Conservation (phyloP, 2,113 vertebrate species). For the Chloebia gouldiae region DNA sequence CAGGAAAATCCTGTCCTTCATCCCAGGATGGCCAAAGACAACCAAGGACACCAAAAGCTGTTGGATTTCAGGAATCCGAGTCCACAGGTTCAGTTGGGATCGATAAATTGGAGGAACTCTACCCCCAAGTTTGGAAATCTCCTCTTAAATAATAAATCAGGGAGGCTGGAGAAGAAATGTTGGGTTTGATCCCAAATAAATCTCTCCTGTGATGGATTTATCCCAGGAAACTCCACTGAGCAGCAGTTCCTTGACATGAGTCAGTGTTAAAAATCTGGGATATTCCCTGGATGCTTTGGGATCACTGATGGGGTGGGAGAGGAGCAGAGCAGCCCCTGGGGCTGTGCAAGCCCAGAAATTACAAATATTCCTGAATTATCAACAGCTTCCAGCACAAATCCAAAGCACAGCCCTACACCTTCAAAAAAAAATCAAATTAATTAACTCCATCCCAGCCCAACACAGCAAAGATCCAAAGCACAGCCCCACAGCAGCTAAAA, state of each 20-base stretch:
- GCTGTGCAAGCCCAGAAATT: background rate
- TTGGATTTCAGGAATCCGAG: background rate
- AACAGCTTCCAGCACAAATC: background rate
- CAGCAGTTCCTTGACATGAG: background rate
- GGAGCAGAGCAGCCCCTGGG: background rate
- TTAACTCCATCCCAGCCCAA: background rate
- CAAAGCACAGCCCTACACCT: background rate
- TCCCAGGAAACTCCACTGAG: background rate
- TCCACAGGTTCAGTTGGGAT: background rate
- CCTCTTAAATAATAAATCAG: background rate
- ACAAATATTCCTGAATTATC: background rate
- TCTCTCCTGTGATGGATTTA: accelerated
- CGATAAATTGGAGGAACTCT: background rate
- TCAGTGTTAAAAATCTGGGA: background rate
- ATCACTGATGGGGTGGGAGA: background rate
- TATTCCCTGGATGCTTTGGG: background rate
- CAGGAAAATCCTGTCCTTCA: background rate
- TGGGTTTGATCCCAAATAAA: background rate
- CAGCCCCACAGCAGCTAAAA: background rate
- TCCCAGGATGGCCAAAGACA: background rate
- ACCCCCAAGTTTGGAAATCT: background rate
- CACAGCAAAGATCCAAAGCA: background rate
- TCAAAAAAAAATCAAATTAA: background rate
- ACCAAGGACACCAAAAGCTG: background rate
- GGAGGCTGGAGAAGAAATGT: background rate